phyloP scores from a whole-genome alignment of 2,797 vertebrate genomes.

The Coracias cyanogaster region DNA sequence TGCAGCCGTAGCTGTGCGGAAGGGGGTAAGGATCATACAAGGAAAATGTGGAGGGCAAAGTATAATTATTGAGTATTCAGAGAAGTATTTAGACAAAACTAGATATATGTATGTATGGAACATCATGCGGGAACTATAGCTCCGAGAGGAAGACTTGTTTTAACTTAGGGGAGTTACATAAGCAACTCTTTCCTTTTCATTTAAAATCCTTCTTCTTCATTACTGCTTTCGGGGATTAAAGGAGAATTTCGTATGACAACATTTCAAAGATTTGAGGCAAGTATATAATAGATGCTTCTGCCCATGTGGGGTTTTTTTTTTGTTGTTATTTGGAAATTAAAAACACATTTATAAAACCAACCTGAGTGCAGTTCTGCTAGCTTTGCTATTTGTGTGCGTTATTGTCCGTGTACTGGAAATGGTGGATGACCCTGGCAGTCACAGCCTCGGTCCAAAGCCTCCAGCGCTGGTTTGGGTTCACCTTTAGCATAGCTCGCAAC shows the following conservation, averaged over 20 bases:
- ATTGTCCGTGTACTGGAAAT: background rate
- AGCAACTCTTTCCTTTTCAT: constrained; percentile 57
- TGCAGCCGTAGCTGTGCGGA: background rate
- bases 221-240: constrained; percentile 92
- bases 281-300: constrained; percentile 74
- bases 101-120: background rate
- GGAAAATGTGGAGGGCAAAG: background rate
- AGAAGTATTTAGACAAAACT: background rate
- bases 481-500: background rate
- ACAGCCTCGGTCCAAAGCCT: background rate
- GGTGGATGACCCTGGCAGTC: background rate
- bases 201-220: constrained; percentile 84
- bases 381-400: background rate
- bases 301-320: background rate
- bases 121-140: background rate
- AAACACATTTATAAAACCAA: background rate
- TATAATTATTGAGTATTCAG: background rate
- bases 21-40: background rate
- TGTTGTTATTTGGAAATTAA: background rate
- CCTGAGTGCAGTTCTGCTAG: background rate
- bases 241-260: constrained; percentile 99
- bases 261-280: constrained; percentile 99
- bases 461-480: background rate
- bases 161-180: background rate
- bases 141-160: background rate